Base-by-base conservation (phyloP, 2,113 vertebrate genomes). In the Callospermophilus lateralis region DNA sequence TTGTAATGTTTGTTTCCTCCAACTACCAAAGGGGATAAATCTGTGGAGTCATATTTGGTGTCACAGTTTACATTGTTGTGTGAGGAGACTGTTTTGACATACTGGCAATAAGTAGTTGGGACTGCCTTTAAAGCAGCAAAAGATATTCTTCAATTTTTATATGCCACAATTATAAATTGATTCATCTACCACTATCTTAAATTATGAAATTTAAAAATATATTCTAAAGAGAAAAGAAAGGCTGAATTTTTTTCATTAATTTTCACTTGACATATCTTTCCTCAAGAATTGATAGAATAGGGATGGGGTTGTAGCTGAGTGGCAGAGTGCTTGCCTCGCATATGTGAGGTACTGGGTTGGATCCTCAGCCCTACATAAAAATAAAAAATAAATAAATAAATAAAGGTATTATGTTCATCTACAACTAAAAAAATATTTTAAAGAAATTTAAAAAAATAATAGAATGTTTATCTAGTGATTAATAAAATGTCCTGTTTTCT, bases 61-160 rank as follows among this genome's bases (percentile, higher is more conserved):
- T 9, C 4, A 28, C 2, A 63, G 8, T 87, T 74, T 81, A 51
- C 65, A 89, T 48, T 77, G 13, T 67, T 61, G 22, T 65, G 3
- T 70, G 11, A 51, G 13, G 55, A 22, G 15, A 95, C 34, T 73
- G n/a, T 32, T 92, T 80, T 51, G 65, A 73, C 0, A 37, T 93
- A 17, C 30, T 83, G 26, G 17, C 17, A 61, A 30, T 79, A 48
- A 86, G 15, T 58, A 72, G 6, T 51, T 65, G 20, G 15, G 42
- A 1, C 6, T 45, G 34, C 12, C 26, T n/a, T 92, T 93, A 63
- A 73, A 92, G 70, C 2, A 84, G 22, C 74, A 26, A 45, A 70
- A 79, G 2, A 68, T 51, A 92, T 37, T 10, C 2, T 74, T 93
- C 51, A 91, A 34, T 17, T 87, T 97, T 97, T 61, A 26, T 13